phyloP scores from a whole-genome alignment of 2,797 vertebrate species.

The Muscicapa comitata region DNA sequence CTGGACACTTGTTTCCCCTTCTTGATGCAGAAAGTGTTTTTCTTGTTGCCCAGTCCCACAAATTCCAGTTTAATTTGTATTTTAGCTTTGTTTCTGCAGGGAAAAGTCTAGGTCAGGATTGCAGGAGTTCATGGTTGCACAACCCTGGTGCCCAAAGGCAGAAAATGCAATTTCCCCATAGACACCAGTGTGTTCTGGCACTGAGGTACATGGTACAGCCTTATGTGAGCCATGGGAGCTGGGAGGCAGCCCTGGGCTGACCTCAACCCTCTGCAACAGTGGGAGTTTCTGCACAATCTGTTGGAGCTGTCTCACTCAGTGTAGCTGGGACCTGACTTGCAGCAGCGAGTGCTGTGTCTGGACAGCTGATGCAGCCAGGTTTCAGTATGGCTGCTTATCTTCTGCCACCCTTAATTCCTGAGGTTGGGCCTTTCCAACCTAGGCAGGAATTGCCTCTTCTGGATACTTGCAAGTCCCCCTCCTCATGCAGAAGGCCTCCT shows the following conservation, averaged over 20 bases:
- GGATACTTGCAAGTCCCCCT: rapidly evolving
- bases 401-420: neutral
- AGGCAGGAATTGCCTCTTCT: neutral
- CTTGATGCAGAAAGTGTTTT: neutral
- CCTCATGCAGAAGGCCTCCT: neutral
- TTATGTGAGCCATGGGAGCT: neutral
- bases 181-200: neutral
- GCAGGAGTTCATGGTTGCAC: neutral
- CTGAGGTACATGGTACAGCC: rapidly evolving
- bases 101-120: neutral
- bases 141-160: neutral
- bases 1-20: neutral
- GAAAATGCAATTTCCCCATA: neutral
- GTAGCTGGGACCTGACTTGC: neutral
- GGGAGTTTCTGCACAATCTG: rapidly evolving
- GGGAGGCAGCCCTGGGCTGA: neutral
- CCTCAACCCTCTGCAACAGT: neutral
- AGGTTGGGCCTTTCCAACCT: neutral
- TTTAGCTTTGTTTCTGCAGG: neutral
- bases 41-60: neutral
- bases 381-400: neutral
- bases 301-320: neutral
- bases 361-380: neutral
- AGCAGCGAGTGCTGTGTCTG: rapidly evolving
- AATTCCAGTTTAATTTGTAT: neutral